Evolutionary conservation across 1,140 invertebrate genomes (phyloP).

Genomic region (Euglossa dilemma): DNA sequence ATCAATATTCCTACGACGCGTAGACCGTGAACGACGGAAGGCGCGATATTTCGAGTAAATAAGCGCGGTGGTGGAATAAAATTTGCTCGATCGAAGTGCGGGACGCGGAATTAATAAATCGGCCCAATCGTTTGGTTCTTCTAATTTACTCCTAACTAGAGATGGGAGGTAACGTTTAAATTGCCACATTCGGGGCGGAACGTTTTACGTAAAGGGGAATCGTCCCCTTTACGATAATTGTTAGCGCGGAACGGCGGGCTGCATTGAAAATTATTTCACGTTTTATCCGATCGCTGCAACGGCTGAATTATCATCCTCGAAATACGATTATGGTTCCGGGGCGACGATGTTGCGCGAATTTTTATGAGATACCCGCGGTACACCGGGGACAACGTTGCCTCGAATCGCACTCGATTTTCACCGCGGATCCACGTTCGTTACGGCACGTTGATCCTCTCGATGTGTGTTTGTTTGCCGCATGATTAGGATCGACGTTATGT

Average conservation of each 20-base stretch:
- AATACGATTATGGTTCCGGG: slow-evolving; percentile 38
- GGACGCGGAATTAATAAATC: too few species aligned
- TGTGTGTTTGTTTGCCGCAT: not conserved
- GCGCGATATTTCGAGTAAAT: too few species aligned
- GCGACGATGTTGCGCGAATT: slow-evolving; percentile 41
- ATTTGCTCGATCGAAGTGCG: too few species aligned
- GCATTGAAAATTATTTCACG: slow-evolving; percentile 47
- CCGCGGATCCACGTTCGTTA: slow-evolving; percentile 21
- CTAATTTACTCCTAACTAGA: too few species aligned
- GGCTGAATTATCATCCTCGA: slow-evolving; percentile 38
- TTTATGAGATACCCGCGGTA: slow-evolving; percentile 14
- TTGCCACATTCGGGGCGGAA: not conserved
- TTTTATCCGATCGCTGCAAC: slow-evolving; percentile 18
- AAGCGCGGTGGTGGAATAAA: too few species aligned
- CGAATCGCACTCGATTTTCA: slow-evolving; percentile 16
- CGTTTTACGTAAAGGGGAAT: not conserved
- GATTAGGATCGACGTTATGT: not conserved
- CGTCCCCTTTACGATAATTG: slow-evolving; percentile 19
- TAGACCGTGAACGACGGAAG: too few species aligned
- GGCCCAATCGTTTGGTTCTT: not conserved
- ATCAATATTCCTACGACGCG: too few species aligned
- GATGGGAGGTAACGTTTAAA: not conserved
- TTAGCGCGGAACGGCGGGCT: not conserved
- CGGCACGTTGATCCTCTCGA: not conserved
- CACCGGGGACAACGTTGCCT: not conserved